Evolutionary conservation across 2,888 invertebrate species (phyloP).

Genomic region (Hypselothyrea guttata): DNA sequence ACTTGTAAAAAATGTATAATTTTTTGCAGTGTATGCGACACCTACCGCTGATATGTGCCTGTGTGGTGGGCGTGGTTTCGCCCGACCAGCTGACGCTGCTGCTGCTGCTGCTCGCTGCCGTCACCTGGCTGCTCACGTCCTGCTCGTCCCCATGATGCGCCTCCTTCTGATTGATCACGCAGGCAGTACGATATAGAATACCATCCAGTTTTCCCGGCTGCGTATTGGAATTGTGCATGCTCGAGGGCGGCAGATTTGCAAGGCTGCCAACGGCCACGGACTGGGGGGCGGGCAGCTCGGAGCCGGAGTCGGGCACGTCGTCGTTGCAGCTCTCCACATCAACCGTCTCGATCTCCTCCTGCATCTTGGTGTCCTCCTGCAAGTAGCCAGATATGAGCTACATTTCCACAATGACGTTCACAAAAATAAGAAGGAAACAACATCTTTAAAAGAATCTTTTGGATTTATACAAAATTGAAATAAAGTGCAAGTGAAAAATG

Average conservation of each 20-base stretch:
- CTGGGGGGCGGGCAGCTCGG: slow-evolving; percentile 63
- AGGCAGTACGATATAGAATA: slow-evolving; percentile 81
- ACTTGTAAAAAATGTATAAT: not conserved
- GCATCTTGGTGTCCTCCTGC: slow-evolving; percentile 74
- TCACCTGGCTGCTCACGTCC: slow-evolving; percentile 76
- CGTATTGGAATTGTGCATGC: slow-evolving; percentile 77
- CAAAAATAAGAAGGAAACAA: no score
- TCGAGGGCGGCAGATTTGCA: slow-evolving; percentile 38
- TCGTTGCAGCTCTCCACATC: slow-evolving; percentile 85
- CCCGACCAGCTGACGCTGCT: slow-evolving; percentile 59
- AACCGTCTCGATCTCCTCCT: slow-evolving; percentile 87
- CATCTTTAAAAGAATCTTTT: no score
- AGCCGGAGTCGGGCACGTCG: slow-evolving; percentile 82
- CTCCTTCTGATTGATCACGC: slow-evolving; percentile 81
- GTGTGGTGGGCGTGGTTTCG: slow-evolving; percentile 53
- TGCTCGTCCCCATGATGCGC: slow-evolving; percentile 70
- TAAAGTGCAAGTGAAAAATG: no score
- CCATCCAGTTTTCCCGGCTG: slow-evolving; percentile 80
- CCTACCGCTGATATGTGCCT: slow-evolving; percentile 80
- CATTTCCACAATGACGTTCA: no score
- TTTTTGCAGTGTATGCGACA: slow-evolving; percentile 13
- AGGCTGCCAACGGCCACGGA: slow-evolving; percentile 16
- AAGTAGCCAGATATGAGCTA: no score
- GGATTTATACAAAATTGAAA: no score
- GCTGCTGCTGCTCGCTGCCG: slow-evolving; percentile 65